Evolutionary conservation across 2,888 invertebrate genomes (phyloP).

Genomic region (Dolomedes plantarius): DNA sequence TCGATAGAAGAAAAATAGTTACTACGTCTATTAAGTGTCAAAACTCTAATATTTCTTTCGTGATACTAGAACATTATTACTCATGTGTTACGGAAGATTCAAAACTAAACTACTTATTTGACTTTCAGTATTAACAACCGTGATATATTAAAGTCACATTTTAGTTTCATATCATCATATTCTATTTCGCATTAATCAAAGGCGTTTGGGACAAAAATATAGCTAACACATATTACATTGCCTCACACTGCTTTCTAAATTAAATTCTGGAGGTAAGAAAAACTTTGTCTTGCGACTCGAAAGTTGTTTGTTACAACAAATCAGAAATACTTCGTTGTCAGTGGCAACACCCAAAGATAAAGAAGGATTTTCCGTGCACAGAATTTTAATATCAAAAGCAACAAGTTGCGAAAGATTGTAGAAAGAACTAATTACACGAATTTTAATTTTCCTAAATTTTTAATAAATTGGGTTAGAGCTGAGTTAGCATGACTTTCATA

Average conservation of each 20-base stretch:
- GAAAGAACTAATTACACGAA: constrained; percentile 41
- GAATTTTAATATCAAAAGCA: constrained; percentile 27
- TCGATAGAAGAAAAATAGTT: too few relatives aligned
- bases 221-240: not conserved
- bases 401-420: constrained; percentile 24
- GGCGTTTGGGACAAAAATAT: not conserved
- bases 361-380: not conserved
- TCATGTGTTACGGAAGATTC: too few relatives aligned
- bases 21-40: too few relatives aligned
- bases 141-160: not conserved
- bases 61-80: too few relatives aligned
- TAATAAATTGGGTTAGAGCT: constrained; percentile 42
- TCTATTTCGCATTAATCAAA: not conserved
- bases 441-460: constrained; percentile 38
- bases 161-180: not conserved
- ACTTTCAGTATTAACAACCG: not conserved
- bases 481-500: too few relatives aligned
- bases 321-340: constrained; percentile 18
- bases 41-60: too few relatives aligned
- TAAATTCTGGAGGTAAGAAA: not conserved
- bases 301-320: not conserved
- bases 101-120: too few relatives aligned
- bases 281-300: too few relatives aligned
- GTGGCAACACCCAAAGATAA: constrained; percentile 13
- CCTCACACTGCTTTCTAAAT: not conserved